Evolutionary conservation across 2,113 vertebrate species (phyloP).

Genomic region (Sylvietta virens): DNA sequence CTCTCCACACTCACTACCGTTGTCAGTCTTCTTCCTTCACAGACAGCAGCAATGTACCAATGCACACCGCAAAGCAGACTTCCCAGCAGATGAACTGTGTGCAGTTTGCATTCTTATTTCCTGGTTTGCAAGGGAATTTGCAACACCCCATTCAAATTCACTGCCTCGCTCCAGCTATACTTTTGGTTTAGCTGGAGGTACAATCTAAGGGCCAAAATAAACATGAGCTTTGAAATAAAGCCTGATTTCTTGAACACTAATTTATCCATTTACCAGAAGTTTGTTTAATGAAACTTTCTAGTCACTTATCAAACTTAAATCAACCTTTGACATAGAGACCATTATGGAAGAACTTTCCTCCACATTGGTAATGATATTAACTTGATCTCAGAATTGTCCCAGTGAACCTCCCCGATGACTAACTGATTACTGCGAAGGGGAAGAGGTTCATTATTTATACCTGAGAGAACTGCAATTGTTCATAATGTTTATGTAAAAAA

Average conservation of each 20-base stretch:
- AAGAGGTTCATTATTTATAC: not conserved
- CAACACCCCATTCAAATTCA: not conserved
- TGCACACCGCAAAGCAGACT: not conserved
- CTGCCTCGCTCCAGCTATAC: not conserved
- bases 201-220: not conserved
- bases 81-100: not conserved
- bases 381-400: not conserved
- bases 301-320: not conserved
- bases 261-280: not conserved
- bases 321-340: not conserved
- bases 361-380: not conserved
- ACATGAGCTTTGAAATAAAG: not conserved
- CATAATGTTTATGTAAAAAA: not conserved
- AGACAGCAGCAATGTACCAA: not conserved
- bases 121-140: not conserved
- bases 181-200: not conserved
- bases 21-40: not conserved
- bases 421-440: not conserved
- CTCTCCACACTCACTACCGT: not conserved
- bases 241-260: not conserved
- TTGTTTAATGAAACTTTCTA: not conserved
- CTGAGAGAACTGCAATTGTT: not conserved
- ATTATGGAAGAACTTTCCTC: not conserved
- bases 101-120: not conserved
- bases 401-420: not conserved